These are phyloP conservation scores for Varecia variegata DNA, from an alignment of 2,797 vertebrate genomes.

Conservation along the genomic window DNA sequence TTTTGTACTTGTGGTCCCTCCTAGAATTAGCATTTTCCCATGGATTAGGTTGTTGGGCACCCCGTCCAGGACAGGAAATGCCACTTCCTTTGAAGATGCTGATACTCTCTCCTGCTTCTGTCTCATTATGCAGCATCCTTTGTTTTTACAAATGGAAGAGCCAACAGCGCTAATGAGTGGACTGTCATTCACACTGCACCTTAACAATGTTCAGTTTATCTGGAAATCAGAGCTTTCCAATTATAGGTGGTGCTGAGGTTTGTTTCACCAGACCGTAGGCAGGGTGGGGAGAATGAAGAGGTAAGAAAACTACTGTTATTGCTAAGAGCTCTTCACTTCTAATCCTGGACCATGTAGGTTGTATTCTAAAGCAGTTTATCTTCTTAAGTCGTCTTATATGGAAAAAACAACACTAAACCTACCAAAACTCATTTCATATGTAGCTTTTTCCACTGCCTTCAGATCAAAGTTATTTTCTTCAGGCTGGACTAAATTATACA, in stretches of 20 bases:
- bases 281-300: neutral
- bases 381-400: conserved; percentile 80
- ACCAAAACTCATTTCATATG: conserved; percentile 87
- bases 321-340: conserved; percentile 75
- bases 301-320: conserved; percentile 52
- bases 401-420: conserved; percentile 83
- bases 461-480: conserved; percentile 89
- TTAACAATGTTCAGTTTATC: conserved; percentile 50
- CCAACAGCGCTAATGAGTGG: neutral
- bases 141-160: conserved; percentile 56
- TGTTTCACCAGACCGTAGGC: conserved; percentile 1
- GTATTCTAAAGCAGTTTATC: conserved; percentile 84
- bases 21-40: conserved; percentile 43
- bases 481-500: conserved; percentile 88
- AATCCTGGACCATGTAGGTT: conserved; percentile 74
- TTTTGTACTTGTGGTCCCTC: conserved; percentile 34
- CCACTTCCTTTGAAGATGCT: neutral
- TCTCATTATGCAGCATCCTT: conserved; percentile 18
- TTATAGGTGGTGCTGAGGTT: neutral
- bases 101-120: neutral
- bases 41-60: conserved; percentile 51
- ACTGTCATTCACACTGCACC: neutral
- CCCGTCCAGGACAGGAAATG: conserved; percentile 54
- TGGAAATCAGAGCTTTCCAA: conserved; percentile 46
- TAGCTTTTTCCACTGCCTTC: conserved; percentile 85